Base-by-base conservation (phyloP, 2,113 vertebrate species). In the Alligator mississippiensis region DNA sequence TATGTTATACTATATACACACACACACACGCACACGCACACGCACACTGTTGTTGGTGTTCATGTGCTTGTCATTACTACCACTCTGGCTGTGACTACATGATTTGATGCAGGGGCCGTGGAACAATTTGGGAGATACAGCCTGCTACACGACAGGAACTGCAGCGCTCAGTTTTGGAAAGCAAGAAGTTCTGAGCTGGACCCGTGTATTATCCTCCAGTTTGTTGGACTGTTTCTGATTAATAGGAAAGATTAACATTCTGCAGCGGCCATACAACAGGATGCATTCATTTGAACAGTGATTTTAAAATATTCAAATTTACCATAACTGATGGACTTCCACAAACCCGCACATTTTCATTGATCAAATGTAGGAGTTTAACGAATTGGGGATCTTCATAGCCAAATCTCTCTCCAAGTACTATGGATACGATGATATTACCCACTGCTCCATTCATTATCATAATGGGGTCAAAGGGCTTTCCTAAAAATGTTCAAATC, bases 371-470 rank as follows among this genome's bases (percentile, higher is more conserved):
- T 80, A 97, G 9, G 58, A 97, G 90, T 66, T 82, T 96, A 90
- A 95, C 62, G 72, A 97, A 97, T 14, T 84, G 90, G 30, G 86
- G 30, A 27, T 97, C 92, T 74, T 96, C 86, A 15, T 97, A 96
- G 14, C 96, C 86, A 83, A 94, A 97, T 15, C 90, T 55, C 80
- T 97, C 96, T 60, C 96, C 97, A 84, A 97, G 60, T 81, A 98
- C 6, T 74, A 97, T 75, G 1, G 96, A 96, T 21, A 94, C 90
- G 15, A 97, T 95, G 70, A 96, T 63, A 5, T 97, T 97, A 54
- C 93, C 90, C 14, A 93, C 38, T 59, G 96, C 93, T 10, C 88
- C 86, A 27, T 95, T 97, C 63, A 94, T 74, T 54, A 95, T 61
- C 77, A 54, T 68, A n/a, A 80, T 84, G 60, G 88, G 89, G 68